These are phyloP conservation scores for Sorex maritimensis DNA, from an alignment of 2,797 vertebrate genomes.

Conservation along the genomic window DNA sequence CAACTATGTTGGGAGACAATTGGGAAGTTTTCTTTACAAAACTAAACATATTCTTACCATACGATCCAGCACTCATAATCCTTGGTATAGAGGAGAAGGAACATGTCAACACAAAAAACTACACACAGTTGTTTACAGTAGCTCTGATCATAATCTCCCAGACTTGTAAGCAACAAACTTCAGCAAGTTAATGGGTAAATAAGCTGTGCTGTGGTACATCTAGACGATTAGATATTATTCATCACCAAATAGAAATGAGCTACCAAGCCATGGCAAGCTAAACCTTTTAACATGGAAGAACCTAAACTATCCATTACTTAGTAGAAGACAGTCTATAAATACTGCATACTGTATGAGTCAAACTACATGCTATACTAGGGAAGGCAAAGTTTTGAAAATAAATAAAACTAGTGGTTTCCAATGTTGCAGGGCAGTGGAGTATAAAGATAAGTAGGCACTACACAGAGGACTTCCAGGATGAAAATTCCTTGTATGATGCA, in stretches of 20 bases:
- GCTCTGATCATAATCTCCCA: not conserved
- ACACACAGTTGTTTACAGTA: not conserved
- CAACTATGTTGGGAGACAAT: not conserved
- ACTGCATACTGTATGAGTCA: not conserved
- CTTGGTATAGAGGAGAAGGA: not conserved
- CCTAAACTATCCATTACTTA: not conserved
- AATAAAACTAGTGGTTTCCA: not conserved
- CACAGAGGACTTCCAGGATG: not conserved
- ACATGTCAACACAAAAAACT: not conserved
- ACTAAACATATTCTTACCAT: not conserved
- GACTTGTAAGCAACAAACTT: not conserved
- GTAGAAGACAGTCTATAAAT: not conserved
- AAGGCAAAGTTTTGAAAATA: not conserved
- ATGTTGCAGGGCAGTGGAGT: not conserved
- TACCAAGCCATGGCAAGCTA: not conserved
- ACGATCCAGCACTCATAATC: not conserved
- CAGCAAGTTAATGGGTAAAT: not conserved
- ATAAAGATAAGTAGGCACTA: not conserved
- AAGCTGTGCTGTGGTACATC: not conserved
- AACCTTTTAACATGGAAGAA: not conserved
- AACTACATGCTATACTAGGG: not conserved
- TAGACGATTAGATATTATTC: not conserved
- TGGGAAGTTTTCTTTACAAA: not conserved
- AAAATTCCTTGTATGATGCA: not conserved
- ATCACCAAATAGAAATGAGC: constrained; percentile 32